Conservation (phyloP, 2,113 vertebrate genomes). For the Phaetusa simplex region DNA sequence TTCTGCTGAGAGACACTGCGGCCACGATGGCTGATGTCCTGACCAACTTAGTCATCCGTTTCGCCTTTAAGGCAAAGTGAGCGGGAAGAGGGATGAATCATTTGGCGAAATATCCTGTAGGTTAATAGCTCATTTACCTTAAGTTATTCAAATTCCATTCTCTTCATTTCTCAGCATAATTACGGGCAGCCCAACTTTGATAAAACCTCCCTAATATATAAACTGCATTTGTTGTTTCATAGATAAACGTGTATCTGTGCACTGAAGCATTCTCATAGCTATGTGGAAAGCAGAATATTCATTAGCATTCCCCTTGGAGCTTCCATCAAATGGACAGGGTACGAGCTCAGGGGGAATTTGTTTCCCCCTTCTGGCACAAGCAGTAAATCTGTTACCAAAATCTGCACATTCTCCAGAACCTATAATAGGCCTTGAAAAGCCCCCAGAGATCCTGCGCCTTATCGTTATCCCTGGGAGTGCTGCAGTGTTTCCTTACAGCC, state of each 20-base stretch:
- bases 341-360: not conserved
- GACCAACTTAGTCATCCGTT: not conserved
- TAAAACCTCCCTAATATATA: not conserved
- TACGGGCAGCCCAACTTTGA: not conserved
- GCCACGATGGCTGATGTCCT: not conserved
- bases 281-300: not conserved
- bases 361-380: not conserved
- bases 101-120: not conserved
- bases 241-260: not conserved
- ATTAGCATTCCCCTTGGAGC: not conserved
- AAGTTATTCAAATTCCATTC: not conserved
- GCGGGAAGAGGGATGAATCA: not conserved
- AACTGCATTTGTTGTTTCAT: not conserved
- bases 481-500: not conserved
- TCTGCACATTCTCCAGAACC: not conserved
- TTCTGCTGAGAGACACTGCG: not conserved
- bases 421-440: not conserved
- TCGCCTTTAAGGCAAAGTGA: not conserved
- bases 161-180: not conserved
- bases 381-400: not conserved
- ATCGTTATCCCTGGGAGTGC: not conserved
- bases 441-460: not conserved
- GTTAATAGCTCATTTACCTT: conserved; percentile 15
- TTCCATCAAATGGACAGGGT: not conserved
- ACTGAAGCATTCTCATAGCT: not conserved